A percentile compares a stretch with the other conserved stretches of the same genome.
Evolutionary conservation across 2,113 vertebrate species (phyloP).

Genomic region (Macroglossus sobrinus): DNA sequence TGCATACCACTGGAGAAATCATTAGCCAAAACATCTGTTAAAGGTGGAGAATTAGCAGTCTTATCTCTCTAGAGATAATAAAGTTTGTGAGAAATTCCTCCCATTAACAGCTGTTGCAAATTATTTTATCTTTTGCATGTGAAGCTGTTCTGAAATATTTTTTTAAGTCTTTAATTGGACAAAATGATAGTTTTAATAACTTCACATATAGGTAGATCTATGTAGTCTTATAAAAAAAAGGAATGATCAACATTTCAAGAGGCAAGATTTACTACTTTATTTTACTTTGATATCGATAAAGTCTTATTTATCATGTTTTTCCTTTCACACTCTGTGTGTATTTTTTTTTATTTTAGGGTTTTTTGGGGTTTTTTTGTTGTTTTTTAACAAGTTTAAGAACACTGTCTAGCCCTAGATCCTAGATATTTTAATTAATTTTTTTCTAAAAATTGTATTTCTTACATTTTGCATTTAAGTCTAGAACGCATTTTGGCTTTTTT

Average conservation of each 20-base stretch:
- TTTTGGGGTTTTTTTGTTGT: not conserved
- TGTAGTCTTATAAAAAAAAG: not conserved
- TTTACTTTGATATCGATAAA: not conserved
- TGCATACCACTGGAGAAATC: not conserved
- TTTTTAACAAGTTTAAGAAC: not conserved
- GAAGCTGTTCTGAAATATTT: not conserved
- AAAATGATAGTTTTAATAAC: slow-evolving; percentile 16
- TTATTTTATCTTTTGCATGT: not conserved
- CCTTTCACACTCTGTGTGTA: not conserved
- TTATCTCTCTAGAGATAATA: slow-evolving; percentile 15
- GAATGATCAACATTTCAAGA: not conserved
- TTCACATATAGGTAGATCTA: not conserved
- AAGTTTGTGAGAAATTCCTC: not conserved
- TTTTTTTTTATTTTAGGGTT: not conserved
- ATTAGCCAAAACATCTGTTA: not conserved
- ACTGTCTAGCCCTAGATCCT: not conserved
- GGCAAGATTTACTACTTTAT: not conserved
- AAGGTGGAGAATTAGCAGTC: not conserved
- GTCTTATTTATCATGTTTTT: not conserved
- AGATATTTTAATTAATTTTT: not conserved
- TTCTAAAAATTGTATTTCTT: not conserved
- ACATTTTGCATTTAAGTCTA: not conserved
- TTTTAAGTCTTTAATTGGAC: not conserved
- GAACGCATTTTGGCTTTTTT: not conserved
- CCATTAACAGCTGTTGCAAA: slow-evolving; percentile 27